These are phyloP conservation scores for Casuarius casuarius DNA, from an alignment of 2,113 vertebrate genomes.

Conservation along the genomic window DNA sequence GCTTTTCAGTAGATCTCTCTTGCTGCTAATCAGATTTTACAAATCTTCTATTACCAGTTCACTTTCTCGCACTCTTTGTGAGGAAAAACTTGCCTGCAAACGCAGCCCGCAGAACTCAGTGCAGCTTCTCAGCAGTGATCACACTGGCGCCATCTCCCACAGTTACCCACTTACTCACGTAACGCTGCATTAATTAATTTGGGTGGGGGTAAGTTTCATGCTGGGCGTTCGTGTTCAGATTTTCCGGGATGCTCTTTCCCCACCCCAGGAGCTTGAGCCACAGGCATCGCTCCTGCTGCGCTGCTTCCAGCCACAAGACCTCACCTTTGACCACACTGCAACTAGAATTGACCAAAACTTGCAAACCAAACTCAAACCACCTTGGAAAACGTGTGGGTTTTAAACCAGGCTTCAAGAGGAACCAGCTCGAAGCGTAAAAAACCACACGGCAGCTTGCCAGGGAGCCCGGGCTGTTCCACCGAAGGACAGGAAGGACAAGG, in stretches of 20 bases:
- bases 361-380: not conserved
- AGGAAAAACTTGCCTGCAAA: not conserved
- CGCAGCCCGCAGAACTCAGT: not conserved
- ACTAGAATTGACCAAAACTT: not conserved
- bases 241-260: not conserved
- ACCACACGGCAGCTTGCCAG: rapidly evolving
- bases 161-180: rapidly evolving
- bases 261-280: no score
- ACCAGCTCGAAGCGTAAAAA: not conserved
- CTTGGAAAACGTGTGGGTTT: rapidly evolving
- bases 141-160: no score
- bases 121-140: not conserved
- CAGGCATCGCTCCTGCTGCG: not conserved
- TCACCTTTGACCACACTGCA: not conserved
- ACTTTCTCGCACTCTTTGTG: not conserved
- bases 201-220: not conserved
- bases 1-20: not conserved
- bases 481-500: not conserved
- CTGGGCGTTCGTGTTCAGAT: not conserved
- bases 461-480: not conserved
- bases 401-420: not conserved
- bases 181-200: not conserved
- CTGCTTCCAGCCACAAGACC: not conserved
- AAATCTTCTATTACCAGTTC: not conserved
- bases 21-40: not conserved